Percentiles rank a stretch among this genome's conserved stretches.
Evolutionary conservation across 2,113 vertebrate genomes (phyloP).

Genomic region (Benitochromis conjunctus): DNA sequence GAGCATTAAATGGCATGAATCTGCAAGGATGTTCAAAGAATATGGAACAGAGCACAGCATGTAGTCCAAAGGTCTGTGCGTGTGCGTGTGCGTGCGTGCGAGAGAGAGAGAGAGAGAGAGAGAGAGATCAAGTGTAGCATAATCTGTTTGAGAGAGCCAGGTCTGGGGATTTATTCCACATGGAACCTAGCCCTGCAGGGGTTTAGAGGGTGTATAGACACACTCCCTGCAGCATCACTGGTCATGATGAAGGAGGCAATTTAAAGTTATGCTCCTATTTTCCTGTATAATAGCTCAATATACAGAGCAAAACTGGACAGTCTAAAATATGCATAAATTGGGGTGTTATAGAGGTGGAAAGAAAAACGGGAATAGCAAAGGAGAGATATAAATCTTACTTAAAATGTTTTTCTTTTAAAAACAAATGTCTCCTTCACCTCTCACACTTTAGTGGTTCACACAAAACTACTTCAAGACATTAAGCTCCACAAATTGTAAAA

Average conservation of each 20-base stretch:
- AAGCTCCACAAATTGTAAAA: background rate
- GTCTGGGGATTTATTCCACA: conserved; percentile 50
- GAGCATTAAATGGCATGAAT: background rate
- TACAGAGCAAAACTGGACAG: background rate
- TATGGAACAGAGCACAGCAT: conserved; percentile 35
- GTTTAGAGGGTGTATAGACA: background rate
- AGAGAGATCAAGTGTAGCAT: background rate
- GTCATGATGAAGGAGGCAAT: conserved; percentile 36
- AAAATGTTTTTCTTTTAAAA: background rate
- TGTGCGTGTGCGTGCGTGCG: background rate
- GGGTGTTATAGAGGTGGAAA: background rate
- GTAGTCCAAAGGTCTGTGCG: conserved; percentile 9
- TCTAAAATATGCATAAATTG: conserved; percentile 6
- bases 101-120: background rate
- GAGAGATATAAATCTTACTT: background rate
- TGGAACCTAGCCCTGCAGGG: conserved; percentile 37
- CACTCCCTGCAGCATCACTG: conserved; percentile 15
- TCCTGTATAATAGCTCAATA: background rate
- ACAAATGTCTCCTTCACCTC: background rate
- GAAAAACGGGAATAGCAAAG: background rate
- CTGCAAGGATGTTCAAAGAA: conserved; percentile 28
- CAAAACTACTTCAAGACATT: background rate
- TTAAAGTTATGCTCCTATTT: conserved; percentile 10
- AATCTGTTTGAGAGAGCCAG: conserved; percentile 44
- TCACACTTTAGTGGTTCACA: background rate